Evolutionary conservation across 2,797 vertebrate genomes (phyloP).

Genomic region (Thalassophryne amazonica): DNA sequence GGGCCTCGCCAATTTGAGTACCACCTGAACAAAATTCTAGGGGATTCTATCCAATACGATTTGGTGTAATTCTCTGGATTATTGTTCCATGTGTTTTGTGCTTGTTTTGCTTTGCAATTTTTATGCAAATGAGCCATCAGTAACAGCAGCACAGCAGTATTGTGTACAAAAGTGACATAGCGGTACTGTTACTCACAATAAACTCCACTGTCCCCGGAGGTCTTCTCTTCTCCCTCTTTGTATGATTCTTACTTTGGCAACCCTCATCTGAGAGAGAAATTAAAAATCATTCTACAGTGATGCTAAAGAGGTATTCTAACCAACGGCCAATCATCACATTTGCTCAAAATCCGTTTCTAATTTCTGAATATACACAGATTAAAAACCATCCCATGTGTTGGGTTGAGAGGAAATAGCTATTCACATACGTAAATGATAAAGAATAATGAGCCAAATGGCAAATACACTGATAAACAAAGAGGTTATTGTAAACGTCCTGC

Average conservation of each 20-base stretch:
- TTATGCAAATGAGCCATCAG: no score
- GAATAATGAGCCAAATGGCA: neutral
- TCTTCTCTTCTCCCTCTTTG: slow-evolving; percentile 89
- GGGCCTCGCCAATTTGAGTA: no score
- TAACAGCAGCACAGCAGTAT: no score
- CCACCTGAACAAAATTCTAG: no score
- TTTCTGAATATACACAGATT: neutral
- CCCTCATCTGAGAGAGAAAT: slow-evolving; percentile 74
- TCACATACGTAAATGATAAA: no score
- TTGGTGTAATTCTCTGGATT: no score
- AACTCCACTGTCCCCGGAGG: slow-evolving; percentile 90
- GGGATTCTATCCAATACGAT: no score
- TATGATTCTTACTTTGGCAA: slow-evolving; percentile 77
- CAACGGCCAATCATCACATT: neutral
- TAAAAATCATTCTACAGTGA: slow-evolving; percentile 5
- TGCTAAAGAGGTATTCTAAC: neutral
- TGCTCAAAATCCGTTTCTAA: neutral
- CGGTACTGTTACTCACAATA: slow-evolving; percentile 79
- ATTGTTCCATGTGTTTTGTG: no score
- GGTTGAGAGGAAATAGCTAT: neutral
- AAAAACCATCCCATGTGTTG: neutral
- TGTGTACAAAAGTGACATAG: neutral
- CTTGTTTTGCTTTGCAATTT: no score
- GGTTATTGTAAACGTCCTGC: neutral
- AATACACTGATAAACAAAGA: neutral